Percentiles rank a stretch among this genome's conserved stretches.
These are phyloP conservation scores for Drosophila nr. perissopoda DNA, from an alignment of 2,888 invertebrate species.

Conservation along the genomic window DNA sequence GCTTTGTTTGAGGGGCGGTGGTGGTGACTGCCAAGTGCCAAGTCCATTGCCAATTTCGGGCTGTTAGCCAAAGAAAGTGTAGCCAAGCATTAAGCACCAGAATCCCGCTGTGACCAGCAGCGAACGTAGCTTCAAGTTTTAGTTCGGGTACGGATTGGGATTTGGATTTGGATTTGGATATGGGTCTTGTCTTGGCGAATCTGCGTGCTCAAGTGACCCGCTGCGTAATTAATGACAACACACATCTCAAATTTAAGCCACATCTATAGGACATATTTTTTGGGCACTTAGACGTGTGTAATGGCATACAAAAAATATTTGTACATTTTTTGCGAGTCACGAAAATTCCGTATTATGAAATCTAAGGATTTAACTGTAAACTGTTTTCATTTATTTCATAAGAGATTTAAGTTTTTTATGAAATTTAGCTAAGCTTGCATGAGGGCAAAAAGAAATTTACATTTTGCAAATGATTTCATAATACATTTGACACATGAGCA, in stretches of 20 bases:
- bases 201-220: slow-evolving; percentile 74
- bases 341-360: slow-evolving; percentile 8
- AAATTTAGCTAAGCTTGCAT: neutral
- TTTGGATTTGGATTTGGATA: slow-evolving; percentile 11
- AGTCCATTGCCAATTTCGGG: slow-evolving; percentile 72
- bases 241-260: slow-evolving; percentile 33
- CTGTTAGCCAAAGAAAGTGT: slow-evolving; percentile 68
- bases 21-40: slow-evolving; percentile 28
- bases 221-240: slow-evolving; percentile 74
- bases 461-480: neutral
- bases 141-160: slow-evolving; percentile 3
- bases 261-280: slow-evolving; percentile 39
- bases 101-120: slow-evolving; percentile 58
- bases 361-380: slow-evolving; percentile 2
- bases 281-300: neutral
- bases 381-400: neutral
- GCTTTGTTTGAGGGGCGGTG: slow-evolving; percentile 8
- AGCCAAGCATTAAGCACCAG: slow-evolving; percentile 34
- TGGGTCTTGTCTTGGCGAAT: neutral
- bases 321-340: neutral
- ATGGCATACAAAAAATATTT: neutral
- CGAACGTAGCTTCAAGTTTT: neutral
- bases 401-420: neutral
- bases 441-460: neutral
- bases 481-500: neutral